A percentile compares a stretch with the other conserved stretches of the same genome.
These are phyloP conservation scores for Aporophyla nigra DNA, from an alignment of 2,888 invertebrate species.

Conservation along the genomic window DNA sequence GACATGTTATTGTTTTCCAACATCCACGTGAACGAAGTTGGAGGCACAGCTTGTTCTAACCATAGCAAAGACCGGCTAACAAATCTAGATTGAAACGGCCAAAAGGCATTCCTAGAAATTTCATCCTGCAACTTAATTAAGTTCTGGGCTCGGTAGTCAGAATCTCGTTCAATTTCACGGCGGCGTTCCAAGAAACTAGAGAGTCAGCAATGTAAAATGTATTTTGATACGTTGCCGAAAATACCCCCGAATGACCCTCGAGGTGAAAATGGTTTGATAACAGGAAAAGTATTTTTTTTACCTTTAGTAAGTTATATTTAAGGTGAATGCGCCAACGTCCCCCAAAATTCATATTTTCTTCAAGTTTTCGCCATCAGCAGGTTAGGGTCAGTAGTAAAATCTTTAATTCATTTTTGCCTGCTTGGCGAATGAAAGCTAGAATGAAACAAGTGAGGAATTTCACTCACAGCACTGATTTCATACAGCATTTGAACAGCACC, in stretches of 20 bases:
- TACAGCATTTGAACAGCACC: no score
- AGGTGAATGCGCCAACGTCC: neutral
- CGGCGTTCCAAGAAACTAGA: neutral
- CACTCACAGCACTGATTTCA: no score
- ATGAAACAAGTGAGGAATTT: no score
- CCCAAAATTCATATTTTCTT: no score
- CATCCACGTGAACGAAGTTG: no score
- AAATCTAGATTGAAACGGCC: neutral
- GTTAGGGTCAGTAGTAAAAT: no score
- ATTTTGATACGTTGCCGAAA: constrained; percentile 15
- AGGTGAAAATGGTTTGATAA: neutral
- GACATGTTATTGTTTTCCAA: no score
- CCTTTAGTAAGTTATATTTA: neutral
- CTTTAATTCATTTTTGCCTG: no score
- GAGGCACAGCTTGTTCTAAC: no score
- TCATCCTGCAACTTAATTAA: neutral
- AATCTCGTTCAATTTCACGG: neutral
- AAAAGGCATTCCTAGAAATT: neutral
- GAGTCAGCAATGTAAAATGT: constrained; percentile 13
- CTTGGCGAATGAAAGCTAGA: no score
- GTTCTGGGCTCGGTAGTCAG: neutral
- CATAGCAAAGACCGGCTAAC: neutral
- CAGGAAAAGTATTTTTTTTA: neutral
- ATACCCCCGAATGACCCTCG: neutral
- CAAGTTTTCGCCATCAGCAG: no score